Conservation (phyloP, 2,888 invertebrate species). For the Eupithecia pulchellata region DNA sequence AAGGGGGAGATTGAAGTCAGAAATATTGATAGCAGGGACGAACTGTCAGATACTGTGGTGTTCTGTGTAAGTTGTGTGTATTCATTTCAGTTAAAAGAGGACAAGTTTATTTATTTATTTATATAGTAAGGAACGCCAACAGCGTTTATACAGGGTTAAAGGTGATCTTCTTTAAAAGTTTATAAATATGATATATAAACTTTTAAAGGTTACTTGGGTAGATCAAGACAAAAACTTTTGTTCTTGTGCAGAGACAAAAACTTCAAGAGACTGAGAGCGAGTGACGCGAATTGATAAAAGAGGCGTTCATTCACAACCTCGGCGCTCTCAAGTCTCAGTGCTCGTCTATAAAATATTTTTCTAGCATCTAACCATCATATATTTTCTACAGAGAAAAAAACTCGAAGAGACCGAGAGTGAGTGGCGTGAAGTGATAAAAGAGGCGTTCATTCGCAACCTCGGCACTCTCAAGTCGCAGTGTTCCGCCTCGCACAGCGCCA, state of each 20-base stretch:
- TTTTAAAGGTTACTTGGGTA: no score
- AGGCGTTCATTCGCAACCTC: slow-evolving; percentile 89
- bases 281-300: slow-evolving; percentile 87
- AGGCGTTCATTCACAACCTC: slow-evolving; percentile 89
- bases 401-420: slow-evolving; percentile 86
- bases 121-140: no score
- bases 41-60: slow-evolving; percentile 59
- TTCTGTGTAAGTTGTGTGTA: slow-evolving; percentile 67
- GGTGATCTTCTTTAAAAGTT: no score
- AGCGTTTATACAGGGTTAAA: no score
- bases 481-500: slow-evolving; percentile 80
- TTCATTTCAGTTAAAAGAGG: not conserved
- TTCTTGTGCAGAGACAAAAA: slow-evolving; percentile 85
- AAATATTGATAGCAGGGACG: slow-evolving; percentile 82
- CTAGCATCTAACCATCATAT: not conserved
- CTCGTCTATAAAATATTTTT: not conserved
- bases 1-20: slow-evolving; percentile 88
- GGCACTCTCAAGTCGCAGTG: slow-evolving; percentile 87
- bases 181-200: no score
- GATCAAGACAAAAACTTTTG: no score
- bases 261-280: slow-evolving; percentile 86
- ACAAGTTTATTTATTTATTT: no score
- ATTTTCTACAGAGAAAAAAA: slow-evolving; percentile 83
- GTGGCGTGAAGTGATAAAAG: slow-evolving; percentile 87
- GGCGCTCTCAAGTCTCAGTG: slow-evolving; percentile 87